Conservation (phyloP, 2,113 vertebrate genomes). For the Serilophus lunatus region DNA sequence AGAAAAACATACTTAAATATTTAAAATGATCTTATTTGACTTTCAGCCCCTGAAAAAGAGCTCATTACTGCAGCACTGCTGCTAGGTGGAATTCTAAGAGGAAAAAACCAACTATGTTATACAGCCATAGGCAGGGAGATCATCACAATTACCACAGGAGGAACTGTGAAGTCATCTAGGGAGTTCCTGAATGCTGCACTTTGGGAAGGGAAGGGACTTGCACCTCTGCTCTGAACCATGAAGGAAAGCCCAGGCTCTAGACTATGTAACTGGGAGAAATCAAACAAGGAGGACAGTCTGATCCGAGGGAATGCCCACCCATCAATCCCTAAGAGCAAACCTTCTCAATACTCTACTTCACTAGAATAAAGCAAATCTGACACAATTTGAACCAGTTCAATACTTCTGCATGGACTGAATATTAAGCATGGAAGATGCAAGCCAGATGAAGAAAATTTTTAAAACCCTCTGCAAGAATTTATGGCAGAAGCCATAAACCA, state of each 20-base stretch:
- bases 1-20: background rate
- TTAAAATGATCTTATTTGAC: background rate
- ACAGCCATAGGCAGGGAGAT: background rate
- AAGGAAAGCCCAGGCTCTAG: background rate
- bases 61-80: background rate
- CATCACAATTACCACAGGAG: background rate
- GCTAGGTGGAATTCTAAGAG: background rate
- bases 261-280: background rate
- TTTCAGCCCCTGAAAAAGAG: background rate
- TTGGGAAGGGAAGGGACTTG: background rate
- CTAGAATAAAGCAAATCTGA: background rate
- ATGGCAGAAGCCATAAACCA: background rate
- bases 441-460: background rate
- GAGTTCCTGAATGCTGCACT: background rate
- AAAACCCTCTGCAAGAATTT: background rate
- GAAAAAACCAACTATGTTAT: background rate
- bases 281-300: background rate
- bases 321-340: background rate
- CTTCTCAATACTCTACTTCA: background rate
- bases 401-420: background rate
- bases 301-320: background rate
- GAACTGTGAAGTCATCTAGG: background rate
- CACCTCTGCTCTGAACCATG: background rate
- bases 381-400: background rate
- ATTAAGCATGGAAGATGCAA: background rate